Conservation (phyloP, 2,113 vertebrate species). For the Mungos mungo region DNA sequence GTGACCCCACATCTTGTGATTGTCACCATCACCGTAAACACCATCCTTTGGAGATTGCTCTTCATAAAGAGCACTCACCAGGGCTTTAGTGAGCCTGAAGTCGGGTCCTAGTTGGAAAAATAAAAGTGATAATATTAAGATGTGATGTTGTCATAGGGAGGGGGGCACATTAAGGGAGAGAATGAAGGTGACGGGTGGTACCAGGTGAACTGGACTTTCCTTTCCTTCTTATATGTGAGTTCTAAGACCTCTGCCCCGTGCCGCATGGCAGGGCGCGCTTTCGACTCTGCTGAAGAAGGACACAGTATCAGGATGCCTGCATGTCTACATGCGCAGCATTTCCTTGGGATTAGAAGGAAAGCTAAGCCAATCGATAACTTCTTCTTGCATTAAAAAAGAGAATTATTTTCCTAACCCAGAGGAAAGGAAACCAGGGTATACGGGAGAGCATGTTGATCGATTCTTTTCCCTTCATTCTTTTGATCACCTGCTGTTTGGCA, state of each 20-base stretch:
- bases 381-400: slow-evolving; percentile 52
- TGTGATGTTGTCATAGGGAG: not conserved
- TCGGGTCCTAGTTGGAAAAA: not conserved
- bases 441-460: rapidly evolving
- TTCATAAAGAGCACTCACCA: too few relatives aligned
- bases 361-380: slow-evolving; percentile 48
- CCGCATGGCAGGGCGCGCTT: not conserved
- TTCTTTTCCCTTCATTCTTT: not conserved
- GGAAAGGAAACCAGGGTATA: slow-evolving; percentile 33
- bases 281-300: not conserved
- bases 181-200: not conserved
- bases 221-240: not conserved
- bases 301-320: slow-evolving; percentile 30
- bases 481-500: not conserved
- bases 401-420: slow-evolving; percentile 51
- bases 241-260: not conserved
- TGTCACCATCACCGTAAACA: not conserved
- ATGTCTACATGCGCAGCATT: slow-evolving; percentile 28
- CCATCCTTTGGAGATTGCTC: rapidly evolving
- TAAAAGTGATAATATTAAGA: not conserved
- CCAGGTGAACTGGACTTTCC: not conserved
- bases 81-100: not conserved
- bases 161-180: not conserved
- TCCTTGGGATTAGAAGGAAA: slow-evolving; percentile 63
- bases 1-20: too few relatives aligned